These are phyloP conservation scores for Tenthredo amoena DNA, from an alignment of 2,888 invertebrate genomes.

Conservation along the genomic window DNA sequence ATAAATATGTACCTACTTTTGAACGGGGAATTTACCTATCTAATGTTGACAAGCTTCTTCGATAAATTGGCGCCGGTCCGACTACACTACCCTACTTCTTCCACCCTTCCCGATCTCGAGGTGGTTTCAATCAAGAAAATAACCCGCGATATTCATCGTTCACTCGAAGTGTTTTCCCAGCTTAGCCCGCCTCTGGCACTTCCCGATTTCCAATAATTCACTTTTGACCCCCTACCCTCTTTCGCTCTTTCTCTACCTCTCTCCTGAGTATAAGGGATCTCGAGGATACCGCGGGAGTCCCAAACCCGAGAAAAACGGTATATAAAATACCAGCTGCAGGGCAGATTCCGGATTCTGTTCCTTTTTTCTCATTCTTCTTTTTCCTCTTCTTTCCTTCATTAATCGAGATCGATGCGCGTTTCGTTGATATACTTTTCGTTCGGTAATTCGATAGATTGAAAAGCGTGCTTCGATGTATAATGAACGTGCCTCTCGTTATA, in stretches of 20 bases:
- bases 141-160: constrained; percentile 24
- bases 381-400: neutral
- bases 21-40: neutral
- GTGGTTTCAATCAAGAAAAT: constrained; percentile 55
- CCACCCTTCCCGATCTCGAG: constrained; percentile 54
- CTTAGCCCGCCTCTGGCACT: constrained; percentile 52
- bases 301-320: neutral
- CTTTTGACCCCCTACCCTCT: constrained; percentile 56
- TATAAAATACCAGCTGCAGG: constrained; percentile 9
- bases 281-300: neutral
- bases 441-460: neutral
- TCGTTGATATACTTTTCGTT: neutral
- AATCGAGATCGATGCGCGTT: neutral
- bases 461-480: neutral
- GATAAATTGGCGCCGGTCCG: constrained; percentile 19
- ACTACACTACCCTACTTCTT: neutral
- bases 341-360: neutral
- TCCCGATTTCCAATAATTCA: constrained; percentile 63
- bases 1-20: neutral
- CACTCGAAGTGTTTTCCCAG: constrained; percentile 61
- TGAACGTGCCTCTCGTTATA: neutral
- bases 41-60: neutral
- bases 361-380: neutral
- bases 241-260: neutral
- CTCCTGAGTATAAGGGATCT: neutral